phyloP scores from a whole-genome alignment of 2,797 vertebrate genomes.

The Lepus oiostolus region DNA sequence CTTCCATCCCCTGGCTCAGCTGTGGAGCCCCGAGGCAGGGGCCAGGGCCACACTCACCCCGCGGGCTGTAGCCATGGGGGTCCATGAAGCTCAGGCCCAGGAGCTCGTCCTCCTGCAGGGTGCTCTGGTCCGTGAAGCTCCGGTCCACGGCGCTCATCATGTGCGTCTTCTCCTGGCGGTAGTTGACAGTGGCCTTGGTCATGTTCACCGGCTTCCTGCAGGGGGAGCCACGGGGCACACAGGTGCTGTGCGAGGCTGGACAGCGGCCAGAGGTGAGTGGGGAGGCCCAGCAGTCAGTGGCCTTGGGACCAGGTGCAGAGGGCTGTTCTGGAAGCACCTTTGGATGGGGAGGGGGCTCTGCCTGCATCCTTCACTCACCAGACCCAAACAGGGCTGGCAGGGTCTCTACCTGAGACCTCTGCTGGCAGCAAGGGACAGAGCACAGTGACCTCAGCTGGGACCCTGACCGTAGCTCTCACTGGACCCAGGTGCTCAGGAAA shows the following conservation, averaged over 20 bases:
- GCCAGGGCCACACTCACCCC: slow-evolving; percentile 90
- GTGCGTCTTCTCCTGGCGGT: slow-evolving; percentile 97
- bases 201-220: slow-evolving; percentile 95
- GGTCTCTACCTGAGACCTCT: not conserved
- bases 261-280: not conserved
- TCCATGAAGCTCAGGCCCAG: slow-evolving; percentile 97
- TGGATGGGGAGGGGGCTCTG: not conserved
- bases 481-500: not conserved
- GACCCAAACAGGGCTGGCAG: not conserved
- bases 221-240: slow-evolving; percentile 9
- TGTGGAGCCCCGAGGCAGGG: not conserved
- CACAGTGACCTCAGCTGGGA: no score
- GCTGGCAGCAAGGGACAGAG: not conserved
- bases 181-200: slow-evolving; percentile 96
- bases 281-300: not conserved
- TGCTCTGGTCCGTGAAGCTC: slow-evolving; percentile 98
- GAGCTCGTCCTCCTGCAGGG: slow-evolving; percentile 96
- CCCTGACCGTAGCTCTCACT: no score
- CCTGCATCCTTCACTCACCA: not conserved
- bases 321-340: not conserved
- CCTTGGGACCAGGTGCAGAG: not conserved
- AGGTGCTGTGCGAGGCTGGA: not conserved
- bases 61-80: slow-evolving; percentile 92
- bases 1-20: not conserved
- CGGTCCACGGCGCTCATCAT: slow-evolving; percentile 96